These are phyloP conservation scores for Pachyuromys duprasi DNA, from an alignment of 2,797 vertebrate genomes.

Conservation along the genomic window DNA sequence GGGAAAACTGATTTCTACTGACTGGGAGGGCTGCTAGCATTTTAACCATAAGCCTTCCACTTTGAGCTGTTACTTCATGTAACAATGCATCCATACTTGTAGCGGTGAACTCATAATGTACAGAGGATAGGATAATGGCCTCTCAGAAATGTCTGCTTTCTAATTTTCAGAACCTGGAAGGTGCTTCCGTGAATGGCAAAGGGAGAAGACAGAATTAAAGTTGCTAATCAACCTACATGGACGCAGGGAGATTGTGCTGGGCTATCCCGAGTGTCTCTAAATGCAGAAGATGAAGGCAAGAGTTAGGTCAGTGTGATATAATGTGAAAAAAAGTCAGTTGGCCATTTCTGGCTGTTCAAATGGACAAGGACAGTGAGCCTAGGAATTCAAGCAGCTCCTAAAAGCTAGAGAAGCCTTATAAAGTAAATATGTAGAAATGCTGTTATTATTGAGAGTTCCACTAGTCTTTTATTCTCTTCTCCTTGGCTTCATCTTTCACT, in stretches of 20 bases:
- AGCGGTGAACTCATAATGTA: background rate
- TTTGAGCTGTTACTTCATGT: background rate
- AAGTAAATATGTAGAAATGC: background rate
- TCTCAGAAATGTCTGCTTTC: background rate
- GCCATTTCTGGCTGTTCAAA: background rate
- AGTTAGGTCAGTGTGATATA: background rate
- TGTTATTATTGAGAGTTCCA: background rate
- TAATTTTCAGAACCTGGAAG: background rate
- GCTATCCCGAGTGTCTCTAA: background rate
- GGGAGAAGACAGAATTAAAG: background rate
- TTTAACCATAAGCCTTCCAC: background rate
- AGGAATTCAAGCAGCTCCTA: background rate
- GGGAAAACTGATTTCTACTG: background rate
- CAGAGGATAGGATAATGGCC: background rate
- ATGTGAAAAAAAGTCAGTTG: background rate
- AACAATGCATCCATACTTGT: background rate
- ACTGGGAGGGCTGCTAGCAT: background rate
- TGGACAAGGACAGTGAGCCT: background rate
- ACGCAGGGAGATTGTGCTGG: background rate
- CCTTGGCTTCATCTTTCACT: background rate
- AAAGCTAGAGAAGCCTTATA: background rate
- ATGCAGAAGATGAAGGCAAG: background rate
- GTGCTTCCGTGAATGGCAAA: background rate
- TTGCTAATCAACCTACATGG: background rate
- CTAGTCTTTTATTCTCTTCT: background rate